phyloP scores from a whole-genome alignment of 2,113 vertebrate species.

The Laticauda colubrina region DNA sequence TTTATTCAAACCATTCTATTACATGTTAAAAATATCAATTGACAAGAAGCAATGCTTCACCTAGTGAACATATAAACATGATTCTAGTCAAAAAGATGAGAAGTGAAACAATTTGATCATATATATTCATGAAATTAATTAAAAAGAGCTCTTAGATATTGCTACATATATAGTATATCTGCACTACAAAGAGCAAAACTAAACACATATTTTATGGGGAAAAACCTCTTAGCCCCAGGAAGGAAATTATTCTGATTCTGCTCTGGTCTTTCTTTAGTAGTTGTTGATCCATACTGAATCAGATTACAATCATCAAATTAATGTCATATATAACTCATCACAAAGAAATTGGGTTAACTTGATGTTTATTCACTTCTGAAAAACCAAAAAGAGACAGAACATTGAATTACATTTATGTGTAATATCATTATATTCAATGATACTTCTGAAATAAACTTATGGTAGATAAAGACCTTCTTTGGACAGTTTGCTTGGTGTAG shows the following conservation, averaged over 20 bases:
- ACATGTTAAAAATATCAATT: background rate
- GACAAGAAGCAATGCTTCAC: background rate
- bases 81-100: background rate
- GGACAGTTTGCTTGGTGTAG: background rate
- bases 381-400: background rate
- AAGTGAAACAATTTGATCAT: background rate
- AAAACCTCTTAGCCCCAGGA: background rate
- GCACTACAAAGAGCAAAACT: background rate
- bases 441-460: background rate
- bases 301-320: conserved; percentile 12
- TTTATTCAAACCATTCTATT: background rate
- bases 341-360: conserved; percentile 21
- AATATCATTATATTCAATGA: background rate
- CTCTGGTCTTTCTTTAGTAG: background rate
- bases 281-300: background rate
- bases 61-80: background rate
- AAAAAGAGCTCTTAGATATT: background rate
- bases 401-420: background rate
- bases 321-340: background rate
- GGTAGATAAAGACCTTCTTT: background rate
- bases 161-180: background rate
- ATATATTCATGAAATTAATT: background rate
- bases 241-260: background rate
- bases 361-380: conserved; percentile 2
- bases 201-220: background rate